These are phyloP conservation scores for Allobates femoralis DNA, from an alignment of 2,797 vertebrate species.

Conservation along the genomic window DNA sequence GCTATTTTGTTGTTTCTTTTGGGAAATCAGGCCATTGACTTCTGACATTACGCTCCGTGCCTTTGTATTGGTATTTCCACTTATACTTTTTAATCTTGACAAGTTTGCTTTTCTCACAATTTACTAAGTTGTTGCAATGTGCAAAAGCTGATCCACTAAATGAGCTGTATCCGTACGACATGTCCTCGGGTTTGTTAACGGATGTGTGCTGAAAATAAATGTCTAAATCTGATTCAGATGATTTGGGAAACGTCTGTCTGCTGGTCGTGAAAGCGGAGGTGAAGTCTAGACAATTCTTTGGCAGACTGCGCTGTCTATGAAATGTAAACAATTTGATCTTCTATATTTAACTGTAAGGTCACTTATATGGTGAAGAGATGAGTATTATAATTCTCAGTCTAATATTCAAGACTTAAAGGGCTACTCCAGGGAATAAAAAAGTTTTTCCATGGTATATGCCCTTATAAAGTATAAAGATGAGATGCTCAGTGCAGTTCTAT, in stretches of 20 bases:
- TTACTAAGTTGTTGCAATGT: slow-evolving; percentile 52
- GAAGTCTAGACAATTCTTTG: slow-evolving; percentile 1
- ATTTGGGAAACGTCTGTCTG: slow-evolving; percentile 19
- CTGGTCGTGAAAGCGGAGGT: slow-evolving; percentile 19
- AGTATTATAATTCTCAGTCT: neutral
- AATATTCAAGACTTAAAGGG: neutral
- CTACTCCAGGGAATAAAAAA: no score
- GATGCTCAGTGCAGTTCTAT: no score
- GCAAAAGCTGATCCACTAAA: slow-evolving; percentile 54
- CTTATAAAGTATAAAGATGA: no score
- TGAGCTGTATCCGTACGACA: slow-evolving; percentile 50
- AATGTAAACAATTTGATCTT: slow-evolving; percentile 41
- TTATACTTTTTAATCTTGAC: slow-evolving; percentile 52
- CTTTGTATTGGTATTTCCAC: slow-evolving; percentile 54
- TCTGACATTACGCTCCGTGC: slow-evolving; percentile 46
- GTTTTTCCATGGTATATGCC: no score
- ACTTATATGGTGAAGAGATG: neutral
- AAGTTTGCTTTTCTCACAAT: slow-evolving; percentile 56
- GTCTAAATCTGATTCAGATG: slow-evolving; percentile 20
- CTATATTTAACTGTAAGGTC: slow-evolving; percentile 22
- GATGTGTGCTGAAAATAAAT: slow-evolving; percentile 35
- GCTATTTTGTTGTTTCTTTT: slow-evolving; percentile 58
- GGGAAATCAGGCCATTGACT: slow-evolving; percentile 55
- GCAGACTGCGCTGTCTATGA: neutral
- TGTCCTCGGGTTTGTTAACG: slow-evolving; percentile 40